Percentiles rank a stretch among this genome's conserved stretches.
Conservation (phyloP, 2,797 vertebrate genomes). For the Falco biarmicus region DNA sequence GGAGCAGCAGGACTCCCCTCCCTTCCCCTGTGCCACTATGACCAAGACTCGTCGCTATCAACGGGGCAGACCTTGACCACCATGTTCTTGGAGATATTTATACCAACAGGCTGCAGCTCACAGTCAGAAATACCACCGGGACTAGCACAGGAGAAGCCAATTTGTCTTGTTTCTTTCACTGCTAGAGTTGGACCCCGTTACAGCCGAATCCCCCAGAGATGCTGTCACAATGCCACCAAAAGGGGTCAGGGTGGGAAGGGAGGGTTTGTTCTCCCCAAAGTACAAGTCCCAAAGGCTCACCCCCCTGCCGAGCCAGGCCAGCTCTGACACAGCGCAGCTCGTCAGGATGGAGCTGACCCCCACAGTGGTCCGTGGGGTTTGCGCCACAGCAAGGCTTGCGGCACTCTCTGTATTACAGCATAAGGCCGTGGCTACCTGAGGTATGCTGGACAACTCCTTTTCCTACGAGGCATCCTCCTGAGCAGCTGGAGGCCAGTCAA, state of each 20-base stretch:
- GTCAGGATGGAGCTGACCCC: not conserved
- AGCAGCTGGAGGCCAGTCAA: not conserved
- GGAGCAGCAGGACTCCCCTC: not conserved
- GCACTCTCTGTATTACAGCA: too few species aligned
- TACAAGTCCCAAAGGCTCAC: not conserved
- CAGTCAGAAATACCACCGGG: not conserved
- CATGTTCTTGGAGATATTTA: not conserved
- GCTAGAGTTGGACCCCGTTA: not conserved
- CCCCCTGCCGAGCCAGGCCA: not conserved
- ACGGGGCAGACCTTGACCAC: not conserved
- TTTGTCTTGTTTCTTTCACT: not conserved
- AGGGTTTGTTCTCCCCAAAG: not conserved
- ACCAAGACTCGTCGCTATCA: not conserved
- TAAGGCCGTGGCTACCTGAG: not conserved
- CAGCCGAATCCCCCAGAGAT: not conserved
- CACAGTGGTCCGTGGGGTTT: not conserved
- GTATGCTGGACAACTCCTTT: too few species aligned
- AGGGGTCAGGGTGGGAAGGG: not conserved
- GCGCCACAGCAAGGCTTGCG: not conserved
- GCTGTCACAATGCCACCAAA: not conserved
- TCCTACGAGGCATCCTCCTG: accelerated
- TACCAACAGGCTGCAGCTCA: not conserved
- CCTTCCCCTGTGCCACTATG: not conserved
- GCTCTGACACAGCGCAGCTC: accelerated
- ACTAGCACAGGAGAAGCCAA: not conserved